These are phyloP conservation scores for Hylyphantes graminicola DNA, from an alignment of 1,140 invertebrate genomes.

Conservation along the genomic window DNA sequence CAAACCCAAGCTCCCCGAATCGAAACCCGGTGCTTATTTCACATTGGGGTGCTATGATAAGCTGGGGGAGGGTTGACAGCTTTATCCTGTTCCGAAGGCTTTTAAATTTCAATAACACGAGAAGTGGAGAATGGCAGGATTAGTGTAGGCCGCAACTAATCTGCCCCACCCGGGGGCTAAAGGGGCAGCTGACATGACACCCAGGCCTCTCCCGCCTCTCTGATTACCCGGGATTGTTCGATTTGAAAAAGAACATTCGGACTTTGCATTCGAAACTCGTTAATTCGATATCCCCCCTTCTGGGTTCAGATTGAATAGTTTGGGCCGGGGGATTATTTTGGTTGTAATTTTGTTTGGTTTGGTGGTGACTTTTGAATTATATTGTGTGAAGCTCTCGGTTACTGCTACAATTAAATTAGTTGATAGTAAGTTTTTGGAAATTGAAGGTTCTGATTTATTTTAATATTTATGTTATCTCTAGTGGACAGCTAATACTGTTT, in stretches of 20 bases:
- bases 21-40: too few species aligned
- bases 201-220: not conserved
- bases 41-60: too few species aligned
- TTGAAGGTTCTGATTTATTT: not conserved
- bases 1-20: too few species aligned
- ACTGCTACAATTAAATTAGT: not conserved
- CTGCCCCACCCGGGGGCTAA: not conserved
- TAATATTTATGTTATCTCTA: not conserved
- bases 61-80: not conserved
- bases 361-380: too few species aligned
- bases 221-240: constrained; percentile 5
- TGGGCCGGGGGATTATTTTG: not conserved
- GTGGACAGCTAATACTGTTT: too few species aligned
- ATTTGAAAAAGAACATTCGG: not conserved
- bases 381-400: not conserved
- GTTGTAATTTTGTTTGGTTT: not conserved
- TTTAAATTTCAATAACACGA: constrained; percentile 40
- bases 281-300: constrained; percentile 2
- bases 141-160: constrained; percentile 24
- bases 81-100: constrained; percentile 5
- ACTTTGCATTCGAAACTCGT: not conserved
- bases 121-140: constrained; percentile 13
- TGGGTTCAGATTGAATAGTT: too few species aligned
- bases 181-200: constrained; percentile 5
- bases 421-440: not conserved